These are phyloP conservation scores for Pseudochaenichthys georgianus DNA, from an alignment of 2,797 vertebrate genomes.

Conservation along the genomic window DNA sequence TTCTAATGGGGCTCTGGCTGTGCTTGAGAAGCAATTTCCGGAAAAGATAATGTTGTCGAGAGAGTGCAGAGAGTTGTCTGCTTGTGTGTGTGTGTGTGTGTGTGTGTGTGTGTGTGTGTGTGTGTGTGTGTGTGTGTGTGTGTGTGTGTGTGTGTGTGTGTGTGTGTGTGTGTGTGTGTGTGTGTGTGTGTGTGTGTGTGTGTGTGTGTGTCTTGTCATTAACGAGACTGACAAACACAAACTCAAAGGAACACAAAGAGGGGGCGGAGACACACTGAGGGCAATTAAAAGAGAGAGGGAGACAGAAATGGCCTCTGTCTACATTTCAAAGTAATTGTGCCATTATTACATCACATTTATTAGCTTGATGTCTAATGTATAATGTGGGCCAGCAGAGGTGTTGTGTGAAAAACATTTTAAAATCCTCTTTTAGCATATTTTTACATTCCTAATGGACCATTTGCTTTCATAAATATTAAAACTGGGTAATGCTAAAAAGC, in stretches of 20 bases:
- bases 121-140: constrained; percentile 37
- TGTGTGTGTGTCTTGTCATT: constrained; percentile 54
- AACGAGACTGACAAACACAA: constrained; percentile 74
- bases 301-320: constrained; percentile 40
- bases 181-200: constrained; percentile 30
- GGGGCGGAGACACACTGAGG: constrained; percentile 47
- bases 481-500: constrained; percentile 13
- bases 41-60: constrained; percentile 83
- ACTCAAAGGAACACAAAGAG: constrained; percentile 70
- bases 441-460: constrained; percentile 41
- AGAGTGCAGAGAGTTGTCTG: constrained; percentile 73
- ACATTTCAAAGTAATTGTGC: constrained; percentile 62
- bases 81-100: constrained; percentile 36
- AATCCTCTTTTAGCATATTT: constrained; percentile 41
- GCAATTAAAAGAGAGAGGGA: constrained; percentile 41
- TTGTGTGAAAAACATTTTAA: constrained; percentile 20
- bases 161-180: constrained; percentile 38
- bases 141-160: constrained; percentile 33
- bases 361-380: constrained; percentile 60
- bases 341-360: constrained; percentile 65
- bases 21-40: constrained; percentile 86
- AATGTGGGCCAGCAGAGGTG: constrained; percentile 40
- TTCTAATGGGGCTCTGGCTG: constrained; percentile 85
- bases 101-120: no score
- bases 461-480: constrained; percentile 52